Conservation (phyloP, 1,140 invertebrate species). For the Ceratina japonica region DNA sequence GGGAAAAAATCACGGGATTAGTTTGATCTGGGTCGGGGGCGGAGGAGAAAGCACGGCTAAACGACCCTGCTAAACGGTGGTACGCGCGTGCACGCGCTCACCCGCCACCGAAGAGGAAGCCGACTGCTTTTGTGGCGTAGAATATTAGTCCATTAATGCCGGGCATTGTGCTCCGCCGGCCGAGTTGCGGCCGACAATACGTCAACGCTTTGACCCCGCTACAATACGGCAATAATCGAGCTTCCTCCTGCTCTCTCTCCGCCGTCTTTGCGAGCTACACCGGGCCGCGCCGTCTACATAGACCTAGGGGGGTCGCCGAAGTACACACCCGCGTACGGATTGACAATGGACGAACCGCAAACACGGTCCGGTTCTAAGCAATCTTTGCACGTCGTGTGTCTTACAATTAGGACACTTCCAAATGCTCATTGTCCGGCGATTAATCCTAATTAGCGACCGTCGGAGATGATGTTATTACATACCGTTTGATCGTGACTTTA, state of each 20-base stretch:
- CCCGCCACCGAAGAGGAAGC: conserved; percentile 46
- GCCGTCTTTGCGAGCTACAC: conserved; percentile 57
- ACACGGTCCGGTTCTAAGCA: not conserved
- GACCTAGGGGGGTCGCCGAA: not conserved
- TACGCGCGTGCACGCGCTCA: conserved; percentile 31
- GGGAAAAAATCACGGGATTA: too few species aligned
- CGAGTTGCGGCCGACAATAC: conserved; percentile 66
- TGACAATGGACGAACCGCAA: conserved; percentile 30
- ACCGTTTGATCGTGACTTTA: too few species aligned
- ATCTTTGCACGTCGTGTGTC: too few species aligned
- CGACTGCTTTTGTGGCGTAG: conserved; percentile 60
- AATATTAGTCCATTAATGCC: conserved; percentile 68
- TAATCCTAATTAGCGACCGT: too few species aligned
- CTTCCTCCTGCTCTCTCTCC: conserved; percentile 59
- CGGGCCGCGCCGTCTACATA: not conserved
- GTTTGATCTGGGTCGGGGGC: too few species aligned
- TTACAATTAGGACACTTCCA: too few species aligned
- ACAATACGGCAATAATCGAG: conserved; percentile 68
- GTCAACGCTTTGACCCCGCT: conserved; percentile 70
- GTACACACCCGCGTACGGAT: conserved; percentile 5
- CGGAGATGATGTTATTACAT: too few species aligned
- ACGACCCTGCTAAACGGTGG: conserved; percentile 49
- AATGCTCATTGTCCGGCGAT: too few species aligned
- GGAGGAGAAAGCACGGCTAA: not conserved
- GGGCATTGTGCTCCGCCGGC: conserved; percentile 57